Evolutionary conservation across 2,888 invertebrate species (phyloP).

Genomic region (Metallyticus violacea): DNA sequence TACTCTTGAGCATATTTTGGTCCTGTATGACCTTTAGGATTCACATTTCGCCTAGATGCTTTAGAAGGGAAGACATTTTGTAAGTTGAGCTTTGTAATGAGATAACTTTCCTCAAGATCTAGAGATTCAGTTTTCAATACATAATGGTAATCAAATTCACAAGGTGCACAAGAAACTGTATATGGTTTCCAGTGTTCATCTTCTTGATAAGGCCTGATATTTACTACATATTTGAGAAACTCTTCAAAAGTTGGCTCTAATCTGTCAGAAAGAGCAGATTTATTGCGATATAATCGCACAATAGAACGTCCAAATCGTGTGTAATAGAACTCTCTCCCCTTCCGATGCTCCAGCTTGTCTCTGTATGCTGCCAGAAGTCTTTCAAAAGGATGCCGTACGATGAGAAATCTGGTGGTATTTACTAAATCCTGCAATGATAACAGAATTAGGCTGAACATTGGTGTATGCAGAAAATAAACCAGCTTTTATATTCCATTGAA

Average conservation of each 20-base stretch:
- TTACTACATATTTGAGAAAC: conserved; percentile 48
- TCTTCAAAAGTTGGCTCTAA: conserved; percentile 47
- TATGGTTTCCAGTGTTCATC: conserved; percentile 53
- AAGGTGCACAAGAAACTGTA: conserved; percentile 50
- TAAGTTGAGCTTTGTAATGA: conserved; percentile 41
- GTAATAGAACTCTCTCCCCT: conserved; percentile 43
- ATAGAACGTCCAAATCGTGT: conserved; percentile 43
- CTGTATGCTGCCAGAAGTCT: conserved; percentile 53
- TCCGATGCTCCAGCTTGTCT: conserved; percentile 49
- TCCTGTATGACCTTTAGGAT: conserved; percentile 41
- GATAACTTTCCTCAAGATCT: conserved; percentile 45
- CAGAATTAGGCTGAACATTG: neutral
- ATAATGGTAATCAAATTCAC: conserved; percentile 50
- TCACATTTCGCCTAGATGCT: conserved; percentile 36
- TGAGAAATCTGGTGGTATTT: conserved; percentile 46
- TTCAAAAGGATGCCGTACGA: conserved; percentile 54
- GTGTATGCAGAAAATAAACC: neutral
- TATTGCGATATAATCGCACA: conserved; percentile 39
- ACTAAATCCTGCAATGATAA: conserved; percentile 35
- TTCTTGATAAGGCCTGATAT: conserved; percentile 40
- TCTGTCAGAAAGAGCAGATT: conserved; percentile 31
- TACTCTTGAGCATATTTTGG: conserved; percentile 40
- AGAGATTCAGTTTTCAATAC: conserved; percentile 52
- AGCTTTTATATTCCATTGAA: neutral
- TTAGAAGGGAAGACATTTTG: conserved; percentile 35